These are phyloP conservation scores for Lithobates sylvaticus DNA, from an alignment of 2,797 vertebrate genomes.

Conservation along the genomic window DNA sequence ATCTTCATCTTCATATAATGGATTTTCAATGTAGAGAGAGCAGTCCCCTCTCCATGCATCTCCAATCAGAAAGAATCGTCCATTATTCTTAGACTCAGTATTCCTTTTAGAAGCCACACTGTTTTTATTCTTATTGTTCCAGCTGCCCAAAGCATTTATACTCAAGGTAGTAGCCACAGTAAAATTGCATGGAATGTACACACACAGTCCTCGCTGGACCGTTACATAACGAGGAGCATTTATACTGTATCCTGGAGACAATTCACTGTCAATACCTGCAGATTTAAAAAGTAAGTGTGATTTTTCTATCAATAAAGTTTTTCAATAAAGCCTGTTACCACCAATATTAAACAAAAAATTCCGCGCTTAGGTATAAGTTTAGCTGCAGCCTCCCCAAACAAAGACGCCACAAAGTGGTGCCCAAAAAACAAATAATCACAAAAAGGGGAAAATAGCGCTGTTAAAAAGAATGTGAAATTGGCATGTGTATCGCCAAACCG, in stretches of 20 bases:
- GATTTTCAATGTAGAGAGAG: not conserved
- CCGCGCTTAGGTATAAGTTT: no score
- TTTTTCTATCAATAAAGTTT: no score
- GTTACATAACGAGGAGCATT: not conserved
- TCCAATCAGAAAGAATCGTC: not conserved
- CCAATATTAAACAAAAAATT: no score
- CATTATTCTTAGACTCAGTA: not conserved
- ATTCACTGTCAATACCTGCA: not conserved
- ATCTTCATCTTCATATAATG: not conserved
- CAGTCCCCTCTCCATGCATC: conserved; percentile 2
- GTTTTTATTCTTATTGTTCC: not conserved
- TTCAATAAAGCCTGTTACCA: no score
- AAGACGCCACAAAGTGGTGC: no score
- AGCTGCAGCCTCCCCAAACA: no score
- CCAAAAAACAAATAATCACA: no score
- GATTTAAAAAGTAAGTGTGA: no score
- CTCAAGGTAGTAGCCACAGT: not conserved
- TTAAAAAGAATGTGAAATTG: no score
- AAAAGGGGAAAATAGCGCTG: no score
- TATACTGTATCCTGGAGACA: not conserved
- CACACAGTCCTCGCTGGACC: not conserved
- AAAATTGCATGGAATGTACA: not conserved
- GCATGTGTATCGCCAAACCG: no score
- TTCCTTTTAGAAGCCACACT: not conserved
- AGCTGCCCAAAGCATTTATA: not conserved